Evolutionary conservation across 2,888 invertebrate genomes (phyloP).

Genomic region (Leuctra nigra): DNA sequence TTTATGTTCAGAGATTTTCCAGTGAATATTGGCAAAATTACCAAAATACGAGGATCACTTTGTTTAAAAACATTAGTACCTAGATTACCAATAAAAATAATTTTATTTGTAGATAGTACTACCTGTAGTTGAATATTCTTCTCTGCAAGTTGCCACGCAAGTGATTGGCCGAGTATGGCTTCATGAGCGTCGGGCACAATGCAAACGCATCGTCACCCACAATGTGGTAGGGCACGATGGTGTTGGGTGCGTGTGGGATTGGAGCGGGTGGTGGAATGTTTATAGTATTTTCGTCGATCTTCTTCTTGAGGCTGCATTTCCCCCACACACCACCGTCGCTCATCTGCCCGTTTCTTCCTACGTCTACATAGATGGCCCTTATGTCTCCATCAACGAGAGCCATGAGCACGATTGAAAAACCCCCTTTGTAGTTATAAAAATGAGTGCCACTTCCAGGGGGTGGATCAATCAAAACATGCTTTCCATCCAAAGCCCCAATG

Average conservation of each 20-base stretch:
- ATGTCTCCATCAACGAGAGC: conserved; percentile 30
- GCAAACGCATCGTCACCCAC: conserved; percentile 20
- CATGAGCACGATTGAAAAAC: conserved; percentile 31
- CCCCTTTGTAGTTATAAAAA: conserved; percentile 32
- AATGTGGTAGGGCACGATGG: conserved; percentile 7
- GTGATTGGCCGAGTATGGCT: neutral
- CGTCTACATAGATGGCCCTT: conserved; percentile 31
- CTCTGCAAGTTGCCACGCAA: neutral
- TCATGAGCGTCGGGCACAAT: neutral
- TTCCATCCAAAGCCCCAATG: conserved; percentile 33
- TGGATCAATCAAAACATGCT: conserved; percentile 32
- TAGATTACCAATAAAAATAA: too few species aligned
- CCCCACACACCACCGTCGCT: conserved; percentile 17
- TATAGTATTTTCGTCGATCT: neutral
- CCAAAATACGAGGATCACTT: too few species aligned
- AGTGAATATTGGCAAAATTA: too few species aligned
- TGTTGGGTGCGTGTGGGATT: neutral
- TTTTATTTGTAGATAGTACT: neutral
- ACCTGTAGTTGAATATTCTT: conserved; percentile 17
- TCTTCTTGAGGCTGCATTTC: neutral
- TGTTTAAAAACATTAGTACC: too few species aligned
- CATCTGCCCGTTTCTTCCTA: conserved; percentile 29
- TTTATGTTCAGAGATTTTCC: too few species aligned
- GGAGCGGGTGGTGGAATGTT: neutral
- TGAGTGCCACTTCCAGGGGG: conserved; percentile 31